Percentiles rank a stretch among this genome's conserved stretches.
These are phyloP conservation scores for Hormiphora californensis DNA, from an alignment of 37 sponge, comb jelly and placozoan species.

Conservation along the genomic window DNA sequence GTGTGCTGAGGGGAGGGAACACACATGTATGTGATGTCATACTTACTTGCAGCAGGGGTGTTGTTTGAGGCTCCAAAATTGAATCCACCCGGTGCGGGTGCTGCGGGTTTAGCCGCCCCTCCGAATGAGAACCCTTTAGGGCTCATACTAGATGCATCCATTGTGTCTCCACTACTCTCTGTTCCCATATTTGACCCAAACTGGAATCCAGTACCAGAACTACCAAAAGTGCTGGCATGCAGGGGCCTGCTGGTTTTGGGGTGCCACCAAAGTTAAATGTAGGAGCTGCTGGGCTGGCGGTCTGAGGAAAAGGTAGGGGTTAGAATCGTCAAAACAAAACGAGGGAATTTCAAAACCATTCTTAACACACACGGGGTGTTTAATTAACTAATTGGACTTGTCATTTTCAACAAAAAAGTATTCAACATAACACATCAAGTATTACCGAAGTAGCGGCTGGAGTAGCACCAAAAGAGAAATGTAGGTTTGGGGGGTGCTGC, in stretches of 20 bases:
- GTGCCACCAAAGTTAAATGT: constrained; percentile 45
- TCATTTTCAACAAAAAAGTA: not conserved
- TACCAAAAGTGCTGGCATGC: not conserved
- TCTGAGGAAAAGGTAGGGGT: not conserved
- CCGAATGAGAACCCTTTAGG: constrained; percentile 10
- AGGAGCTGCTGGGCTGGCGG: not conserved
- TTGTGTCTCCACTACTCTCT: not conserved
- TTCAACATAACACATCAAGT: not conserved
- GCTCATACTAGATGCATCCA: constrained; percentile 50
- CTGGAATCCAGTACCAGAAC: not conserved
- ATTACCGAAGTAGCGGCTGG: not conserved
- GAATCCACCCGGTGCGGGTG: not conserved
- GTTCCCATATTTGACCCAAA: not conserved
- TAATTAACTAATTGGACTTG: not conserved
- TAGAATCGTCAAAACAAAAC: not conserved
- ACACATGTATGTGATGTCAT: no score
- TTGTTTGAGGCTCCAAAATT: constrained; percentile 3
- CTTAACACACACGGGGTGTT: not conserved
- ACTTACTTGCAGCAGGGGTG: no score
- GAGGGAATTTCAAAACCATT: not conserved
- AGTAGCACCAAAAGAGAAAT: constrained; percentile 4
- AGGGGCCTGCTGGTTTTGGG: not conserved
- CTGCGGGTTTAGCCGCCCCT: constrained; percentile 25
- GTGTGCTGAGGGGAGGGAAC: no score
- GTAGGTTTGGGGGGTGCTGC: not conserved